phyloP scores from a whole-genome alignment of 37 sponge, comb jelly and placozoan genomes.

The Aplysina aerophoba region DNA sequence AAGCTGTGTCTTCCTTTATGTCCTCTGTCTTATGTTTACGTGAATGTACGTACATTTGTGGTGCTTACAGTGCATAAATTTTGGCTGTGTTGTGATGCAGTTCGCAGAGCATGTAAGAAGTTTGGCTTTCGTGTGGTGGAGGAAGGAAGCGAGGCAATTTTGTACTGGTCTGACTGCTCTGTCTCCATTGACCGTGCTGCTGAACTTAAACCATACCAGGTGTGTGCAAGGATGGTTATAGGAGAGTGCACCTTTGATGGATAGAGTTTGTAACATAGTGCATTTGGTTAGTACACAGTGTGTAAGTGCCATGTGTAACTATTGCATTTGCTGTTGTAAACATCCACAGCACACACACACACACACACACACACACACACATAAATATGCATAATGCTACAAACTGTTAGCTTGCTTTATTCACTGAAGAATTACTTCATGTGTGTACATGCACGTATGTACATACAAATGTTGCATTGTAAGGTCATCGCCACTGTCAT shows the following conservation, averaged over 20 bases:
- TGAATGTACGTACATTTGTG: not conserved
- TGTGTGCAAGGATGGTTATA: not conserved
- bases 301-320: not conserved
- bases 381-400: too few relatives aligned
- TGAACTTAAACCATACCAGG: constrained; percentile 96
- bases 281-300: not conserved
- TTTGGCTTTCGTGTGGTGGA: constrained; percentile 82
- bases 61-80: not conserved
- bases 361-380: too few relatives aligned
- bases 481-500: too few relatives aligned
- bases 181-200: constrained; percentile 81
- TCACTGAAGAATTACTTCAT: too few relatives aligned
- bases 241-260: too few relatives aligned
- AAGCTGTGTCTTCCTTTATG: constrained; percentile 31
- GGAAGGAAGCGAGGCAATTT: constrained; percentile 86
- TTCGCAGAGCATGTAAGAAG: constrained; percentile 80
- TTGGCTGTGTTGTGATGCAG: constrained; percentile 31
- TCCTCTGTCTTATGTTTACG: too few relatives aligned
- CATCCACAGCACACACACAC: not conserved
- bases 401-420: too few relatives aligned
- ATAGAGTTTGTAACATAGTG: not conserved
- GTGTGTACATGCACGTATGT: too few relatives aligned
- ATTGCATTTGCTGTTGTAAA: not conserved
- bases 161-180: constrained; percentile 95
- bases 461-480: too few relatives aligned